Percentiles rank a stretch among this genome's conserved stretches.
phyloP scores from a whole-genome alignment of 2,888 invertebrate genomes.

The Beris chalybata region DNA sequence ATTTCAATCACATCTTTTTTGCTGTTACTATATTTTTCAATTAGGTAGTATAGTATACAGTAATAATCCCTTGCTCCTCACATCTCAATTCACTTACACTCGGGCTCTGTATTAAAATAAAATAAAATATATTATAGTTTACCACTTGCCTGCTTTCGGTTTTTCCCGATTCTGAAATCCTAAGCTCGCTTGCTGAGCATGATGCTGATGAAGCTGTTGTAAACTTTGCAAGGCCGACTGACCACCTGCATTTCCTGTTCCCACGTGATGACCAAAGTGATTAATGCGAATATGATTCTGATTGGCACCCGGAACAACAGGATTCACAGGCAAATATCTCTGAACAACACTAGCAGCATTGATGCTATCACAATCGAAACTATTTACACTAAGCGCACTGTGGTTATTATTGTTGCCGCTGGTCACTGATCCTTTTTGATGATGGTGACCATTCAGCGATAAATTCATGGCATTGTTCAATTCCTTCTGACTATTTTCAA shows the following conservation, averaged over 20 bases:
- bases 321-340: constrained; percentile 40
- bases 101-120: too few species aligned
- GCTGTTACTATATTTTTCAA: too few species aligned
- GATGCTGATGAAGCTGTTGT: constrained; percentile 56
- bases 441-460: constrained; percentile 48
- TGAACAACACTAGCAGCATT: constrained; percentile 42
- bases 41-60: too few species aligned
- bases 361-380: constrained; percentile 50
- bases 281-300: constrained; percentile 39
- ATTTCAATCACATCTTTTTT: too few species aligned
- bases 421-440: constrained; percentile 34
- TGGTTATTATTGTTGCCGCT: constrained; percentile 40
- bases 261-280: constrained; percentile 42
- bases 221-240: constrained; percentile 55
- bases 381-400: constrained; percentile 48
- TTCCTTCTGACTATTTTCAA: constrained; percentile 48
- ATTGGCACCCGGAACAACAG: constrained; percentile 1
- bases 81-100: too few species aligned
- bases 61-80: too few species aligned
- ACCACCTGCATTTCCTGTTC: constrained; percentile 45
- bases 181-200: constrained; percentile 49
- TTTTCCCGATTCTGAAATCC: constrained; percentile 51
- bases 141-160: constrained; percentile 41
- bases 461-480: constrained; percentile 56
- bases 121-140: too few species aligned